A percentile compares a stretch with the other conserved stretches of the same genome.
phyloP scores from a whole-genome alignment of 2,797 vertebrate genomes.

The Bradypus variegatus region DNA sequence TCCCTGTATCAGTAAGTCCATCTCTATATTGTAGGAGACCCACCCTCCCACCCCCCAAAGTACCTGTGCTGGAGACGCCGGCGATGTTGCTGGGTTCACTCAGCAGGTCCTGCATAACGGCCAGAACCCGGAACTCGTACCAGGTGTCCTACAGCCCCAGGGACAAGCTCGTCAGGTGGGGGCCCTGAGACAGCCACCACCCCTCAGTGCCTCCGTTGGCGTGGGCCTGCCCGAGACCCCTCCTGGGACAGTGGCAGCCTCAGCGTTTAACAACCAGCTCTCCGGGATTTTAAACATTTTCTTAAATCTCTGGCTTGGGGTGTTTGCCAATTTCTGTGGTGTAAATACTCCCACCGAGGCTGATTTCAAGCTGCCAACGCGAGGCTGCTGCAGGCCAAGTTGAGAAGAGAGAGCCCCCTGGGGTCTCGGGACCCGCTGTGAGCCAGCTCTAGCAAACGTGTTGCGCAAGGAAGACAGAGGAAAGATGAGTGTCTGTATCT shows the following conservation, averaged over 20 bases:
- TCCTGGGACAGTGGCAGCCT: neutral
- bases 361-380: neutral
- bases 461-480: neutral
- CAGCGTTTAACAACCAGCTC: neutral
- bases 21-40: neutral
- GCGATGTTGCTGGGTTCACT: conserved; percentile 99
- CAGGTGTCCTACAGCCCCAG: conserved; percentile 87
- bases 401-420: neutral
- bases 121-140: conserved; percentile 98
- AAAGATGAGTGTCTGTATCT: too few species aligned
- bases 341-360: neutral
- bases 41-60: conserved; percentile 16
- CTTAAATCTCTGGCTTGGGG: neutral
- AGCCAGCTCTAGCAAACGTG: too few species aligned
- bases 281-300: neutral
- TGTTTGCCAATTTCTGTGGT: neutral
- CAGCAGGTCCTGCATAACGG: conserved; percentile 99
- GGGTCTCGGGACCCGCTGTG: neutral
- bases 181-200: neutral
- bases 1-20: neutral
- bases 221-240: neutral
- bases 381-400: neutral
- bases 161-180: conserved; percentile 5
- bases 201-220: neutral
- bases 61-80: conserved; percentile 98